phyloP scores from a whole-genome alignment of 2,888 invertebrate species.

The Drosophila mulleri region DNA sequence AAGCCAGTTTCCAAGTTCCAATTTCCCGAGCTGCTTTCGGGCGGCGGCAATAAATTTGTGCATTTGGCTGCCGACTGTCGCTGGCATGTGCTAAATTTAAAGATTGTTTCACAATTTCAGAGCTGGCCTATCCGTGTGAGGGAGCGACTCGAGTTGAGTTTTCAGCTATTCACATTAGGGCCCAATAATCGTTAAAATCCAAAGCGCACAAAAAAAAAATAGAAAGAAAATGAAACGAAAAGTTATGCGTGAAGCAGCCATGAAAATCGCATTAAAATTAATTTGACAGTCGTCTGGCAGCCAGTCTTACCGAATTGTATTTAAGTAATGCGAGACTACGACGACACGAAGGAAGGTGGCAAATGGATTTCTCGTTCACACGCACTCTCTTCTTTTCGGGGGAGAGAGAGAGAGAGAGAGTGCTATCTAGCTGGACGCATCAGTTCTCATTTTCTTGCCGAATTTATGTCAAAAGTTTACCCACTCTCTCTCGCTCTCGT shows the following conservation, averaged over 20 bases:
- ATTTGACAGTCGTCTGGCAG: constrained; percentile 74
- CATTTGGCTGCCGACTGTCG: constrained; percentile 49
- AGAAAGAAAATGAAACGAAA: constrained; percentile 44
- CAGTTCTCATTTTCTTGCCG: constrained; percentile 70
- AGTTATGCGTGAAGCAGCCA: constrained; percentile 70
- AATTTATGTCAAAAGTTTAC: constrained; percentile 80
- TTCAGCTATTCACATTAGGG: constrained; percentile 62
- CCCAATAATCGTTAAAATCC: constrained; percentile 80
- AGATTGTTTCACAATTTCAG: constrained; percentile 69
- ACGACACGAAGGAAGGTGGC: constrained; percentile 70
- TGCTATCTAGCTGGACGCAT: constrained; percentile 52
- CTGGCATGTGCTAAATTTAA: constrained; percentile 71
- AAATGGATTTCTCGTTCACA: constrained; percentile 32
- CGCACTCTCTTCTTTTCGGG: background rate
- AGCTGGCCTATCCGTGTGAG: background rate
- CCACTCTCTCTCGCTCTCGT: background rate
- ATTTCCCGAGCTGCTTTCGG: constrained; percentile 19
- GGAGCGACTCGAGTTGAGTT: background rate
- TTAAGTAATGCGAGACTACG: constrained; percentile 18
- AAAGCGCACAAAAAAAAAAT: background rate
- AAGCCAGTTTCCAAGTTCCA: constrained; percentile 63
- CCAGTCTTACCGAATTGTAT: constrained; percentile 36
- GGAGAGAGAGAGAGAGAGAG: too few species aligned
- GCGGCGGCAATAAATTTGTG: constrained; percentile 69
- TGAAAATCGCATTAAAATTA: constrained; percentile 81